These are phyloP conservation scores for Phymastichus coffea DNA, from an alignment of 1,140 invertebrate species.

Conservation along the genomic window DNA sequence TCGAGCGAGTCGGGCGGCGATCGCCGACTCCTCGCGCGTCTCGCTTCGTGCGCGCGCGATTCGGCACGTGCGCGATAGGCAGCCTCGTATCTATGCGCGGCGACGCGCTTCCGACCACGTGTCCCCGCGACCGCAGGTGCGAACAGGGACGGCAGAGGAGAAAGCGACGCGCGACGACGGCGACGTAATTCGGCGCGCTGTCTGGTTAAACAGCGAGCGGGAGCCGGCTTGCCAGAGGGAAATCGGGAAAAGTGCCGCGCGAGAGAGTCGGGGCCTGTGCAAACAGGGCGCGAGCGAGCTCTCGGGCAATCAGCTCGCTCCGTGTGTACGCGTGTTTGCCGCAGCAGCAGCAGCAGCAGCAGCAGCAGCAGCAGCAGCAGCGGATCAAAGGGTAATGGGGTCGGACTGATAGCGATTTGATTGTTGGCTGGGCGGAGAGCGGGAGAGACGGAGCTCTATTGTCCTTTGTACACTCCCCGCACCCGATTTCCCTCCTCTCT, in stretches of 20 bases:
- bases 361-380: too few relatives aligned
- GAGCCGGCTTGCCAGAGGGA: background rate
- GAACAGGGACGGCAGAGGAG: too few relatives aligned
- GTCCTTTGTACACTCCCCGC: constrained; percentile 34
- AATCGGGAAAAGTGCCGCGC: background rate
- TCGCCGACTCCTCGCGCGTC: background rate
- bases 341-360: constrained; percentile 39
- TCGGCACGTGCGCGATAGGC: constrained; percentile 44
- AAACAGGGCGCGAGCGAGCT: constrained; percentile 54
- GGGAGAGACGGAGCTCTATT: too few relatives aligned
- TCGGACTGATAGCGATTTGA: constrained; percentile 56
- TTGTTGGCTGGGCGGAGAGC: too few relatives aligned
- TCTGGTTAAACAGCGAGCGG: background rate
- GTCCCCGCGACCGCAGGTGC: constrained; percentile 46
- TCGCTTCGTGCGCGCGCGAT: constrained; percentile 46
- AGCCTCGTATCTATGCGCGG: constrained; percentile 36
- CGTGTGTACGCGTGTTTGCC: constrained; percentile 54
- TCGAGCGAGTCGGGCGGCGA: background rate
- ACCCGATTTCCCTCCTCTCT: constrained; percentile 28
- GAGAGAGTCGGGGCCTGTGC: constrained; percentile 51
- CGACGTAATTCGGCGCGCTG: background rate
- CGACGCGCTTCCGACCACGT: constrained; percentile 53
- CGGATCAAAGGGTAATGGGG: constrained; percentile 55
- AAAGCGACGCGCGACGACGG: too few relatives aligned
- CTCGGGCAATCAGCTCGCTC: constrained; percentile 47